Base-by-base conservation (phyloP, 1,140 invertebrate species). In the Mycetomoellerius zeteki region DNA sequence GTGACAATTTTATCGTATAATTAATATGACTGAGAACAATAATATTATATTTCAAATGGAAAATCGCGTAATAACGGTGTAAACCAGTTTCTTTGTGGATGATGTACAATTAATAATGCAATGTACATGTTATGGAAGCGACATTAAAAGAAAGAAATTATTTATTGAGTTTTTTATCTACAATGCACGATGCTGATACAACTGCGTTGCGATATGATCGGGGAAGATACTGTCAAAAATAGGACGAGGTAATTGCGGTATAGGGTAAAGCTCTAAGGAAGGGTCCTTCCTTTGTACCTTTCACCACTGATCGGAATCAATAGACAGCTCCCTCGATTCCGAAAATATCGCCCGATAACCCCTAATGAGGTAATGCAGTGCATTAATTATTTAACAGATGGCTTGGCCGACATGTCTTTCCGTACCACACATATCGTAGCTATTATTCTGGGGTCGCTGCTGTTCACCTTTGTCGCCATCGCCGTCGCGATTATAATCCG, bases 341-440 rank as follows among this genome's bases (percentile, higher is more conserved):
- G 69, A 75, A 84, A 84, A 84, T 84, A 84, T 62, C 69, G 69
- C 27, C 69, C 37, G 54, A 81, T 33, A 56, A 81, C 16, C n/a
- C 37, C 27, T 75, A 73, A 84, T 58, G 14, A 60, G 27, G 24
- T 84, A 84, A 84, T 75, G 69, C 80, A 62, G 69, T 75, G 43
- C 19, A 75, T 84, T 84, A 47, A 73, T 81, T 71, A 73, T 87
- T 85, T 80, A 92, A 91, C 88, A 90, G 91, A 85, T 86, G 89
- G 90, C 86, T 85, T 88, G 76, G 64, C 89, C 65, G 92, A 87
- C 72, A 91, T 94, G 60, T 90, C 91, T 21, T 91, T 95, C 67
- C 92, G 93, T 76, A 93, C 92, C n/a, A 92, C 92, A 85, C 94
- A 95, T 91, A 94, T 95, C 91, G 84, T 95, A 90, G 89, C 91